Conservation (phyloP, 2,888 invertebrate genomes). For the Drosophila vallismaia region DNA sequence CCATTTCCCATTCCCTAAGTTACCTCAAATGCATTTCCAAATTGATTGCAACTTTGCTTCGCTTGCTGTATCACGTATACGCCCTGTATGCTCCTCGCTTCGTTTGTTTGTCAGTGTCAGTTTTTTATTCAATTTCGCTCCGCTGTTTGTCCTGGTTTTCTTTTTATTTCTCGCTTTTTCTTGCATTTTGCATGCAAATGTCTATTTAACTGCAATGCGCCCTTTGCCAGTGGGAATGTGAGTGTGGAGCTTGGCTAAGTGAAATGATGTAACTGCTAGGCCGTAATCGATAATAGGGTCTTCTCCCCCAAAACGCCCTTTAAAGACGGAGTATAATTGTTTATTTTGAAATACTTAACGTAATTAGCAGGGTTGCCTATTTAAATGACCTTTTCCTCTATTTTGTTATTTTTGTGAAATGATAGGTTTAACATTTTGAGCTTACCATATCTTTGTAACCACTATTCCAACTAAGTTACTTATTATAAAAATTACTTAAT, state of each 20-base stretch:
- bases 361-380: background rate
- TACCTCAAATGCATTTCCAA: constrained; percentile 68
- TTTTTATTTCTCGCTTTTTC: constrained; percentile 53
- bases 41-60: constrained; percentile 79
- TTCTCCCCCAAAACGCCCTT: constrained; percentile 1
- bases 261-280: constrained; percentile 77
- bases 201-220: constrained; percentile 73
- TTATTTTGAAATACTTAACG: constrained; percentile 6
- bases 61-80: constrained; percentile 46
- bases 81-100: constrained; percentile 33
- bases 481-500: background rate
- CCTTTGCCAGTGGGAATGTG: constrained; percentile 36
- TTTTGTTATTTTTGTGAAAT: background rate
- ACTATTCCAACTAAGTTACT: background rate
- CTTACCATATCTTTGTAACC: background rate
- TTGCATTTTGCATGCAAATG: constrained; percentile 73
- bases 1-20: constrained; percentile 12
- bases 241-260: constrained; percentile 51
- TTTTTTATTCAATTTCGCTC: constrained; percentile 67
- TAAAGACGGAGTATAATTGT: constrained; percentile 13
- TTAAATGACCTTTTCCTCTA: background rate
- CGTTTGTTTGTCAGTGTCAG: constrained; percentile 48
- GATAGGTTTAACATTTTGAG: background rate
- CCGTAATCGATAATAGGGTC: constrained; percentile 69
- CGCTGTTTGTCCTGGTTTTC: constrained; percentile 68